phyloP scores from a whole-genome alignment of 1,140 invertebrate genomes.

The Acromyrmex charruanus region DNA sequence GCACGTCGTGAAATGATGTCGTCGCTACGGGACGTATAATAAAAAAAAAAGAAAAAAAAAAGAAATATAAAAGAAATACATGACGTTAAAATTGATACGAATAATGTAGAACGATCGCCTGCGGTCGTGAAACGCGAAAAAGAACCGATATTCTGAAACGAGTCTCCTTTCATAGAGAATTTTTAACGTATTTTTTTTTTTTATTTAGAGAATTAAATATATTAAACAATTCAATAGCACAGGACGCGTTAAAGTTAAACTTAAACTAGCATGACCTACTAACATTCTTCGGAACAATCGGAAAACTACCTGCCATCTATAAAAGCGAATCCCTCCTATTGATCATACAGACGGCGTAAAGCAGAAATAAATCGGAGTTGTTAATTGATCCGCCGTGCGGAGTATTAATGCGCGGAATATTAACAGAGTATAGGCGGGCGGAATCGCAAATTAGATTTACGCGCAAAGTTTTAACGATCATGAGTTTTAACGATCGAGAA shows the following conservation, averaged over 20 bases:
- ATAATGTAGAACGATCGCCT: neutral
- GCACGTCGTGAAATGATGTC: neutral
- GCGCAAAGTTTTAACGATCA: neutral
- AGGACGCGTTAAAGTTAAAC: neutral
- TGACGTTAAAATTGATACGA: neutral
- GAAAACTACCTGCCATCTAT: constrained; percentile 9
- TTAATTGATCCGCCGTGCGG: constrained; percentile 43
- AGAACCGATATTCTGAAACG: too few species aligned
- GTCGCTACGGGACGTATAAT: neutral
- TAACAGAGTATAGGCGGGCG: neutral
- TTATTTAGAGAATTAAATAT: constrained; percentile 5
- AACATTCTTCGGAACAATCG: constrained; percentile 51
- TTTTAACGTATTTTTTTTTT: neutral
- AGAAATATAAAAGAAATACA: neutral
- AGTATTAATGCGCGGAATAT: neutral
- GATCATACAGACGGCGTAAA: constrained; percentile 32
- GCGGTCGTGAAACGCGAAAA: neutral
- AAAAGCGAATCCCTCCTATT: constrained; percentile 41
- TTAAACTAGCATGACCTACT: constrained; percentile 39
- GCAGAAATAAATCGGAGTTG: constrained; percentile 52
- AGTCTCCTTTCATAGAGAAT: neutral
- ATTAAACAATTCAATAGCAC: neutral
- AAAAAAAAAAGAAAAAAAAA: neutral
- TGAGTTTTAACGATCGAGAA: neutral
- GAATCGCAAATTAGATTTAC: neutral